Base-by-base conservation (phyloP, 2,113 vertebrate genomes). In the Meles meles region DNA sequence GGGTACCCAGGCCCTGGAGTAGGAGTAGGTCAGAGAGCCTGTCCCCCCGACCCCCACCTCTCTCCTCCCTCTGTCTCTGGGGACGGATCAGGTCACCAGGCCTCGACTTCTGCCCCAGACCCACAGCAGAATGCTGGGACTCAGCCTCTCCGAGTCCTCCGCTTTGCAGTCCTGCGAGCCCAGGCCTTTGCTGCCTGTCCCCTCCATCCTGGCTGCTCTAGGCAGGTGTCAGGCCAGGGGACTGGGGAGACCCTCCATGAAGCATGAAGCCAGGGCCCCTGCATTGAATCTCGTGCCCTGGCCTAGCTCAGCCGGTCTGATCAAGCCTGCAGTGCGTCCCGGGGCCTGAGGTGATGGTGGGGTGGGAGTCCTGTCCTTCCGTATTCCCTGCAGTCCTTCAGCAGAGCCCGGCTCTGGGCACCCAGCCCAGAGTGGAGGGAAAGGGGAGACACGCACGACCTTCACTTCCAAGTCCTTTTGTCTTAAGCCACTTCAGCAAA, bases 401-500 rank as follows among this genome's bases (percentile, higher is more conserved):
- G 74, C 83, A 96, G 93, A n/a, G 37, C 72, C 93, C 7, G 20
- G 89, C 15, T 92, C 94, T 67, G 96, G 97, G 97, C 95, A 88
- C 92, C 83, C 61, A 92, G 96, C 97, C 97, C 71, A 72, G 93
- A 52, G n/a, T n/a, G 12, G 71, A 95, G 87, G 82, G 88, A 71
- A 88, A 94, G 85, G 91, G 76, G 90, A 90, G 67, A 93, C 20
- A 59, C 0, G 0, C 27, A 34, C 0, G 21, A 93, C 95, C 92
- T 97, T 96, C 90, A 47, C 86, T 93, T 96, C 72, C 39, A 81
- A 93, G 81, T 77, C 71, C 55, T 79, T 91, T 42, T 47, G 49
- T 65, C 94, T 82, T 90, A 57, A 97, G 92, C 95, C 87, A n/a
- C 90, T 96, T 96, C 96, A 96, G 97, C 95, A 92, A 97, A 97